phyloP scores from a whole-genome alignment of 2,113 vertebrate species.

The Miniopterus natalensis region DNA sequence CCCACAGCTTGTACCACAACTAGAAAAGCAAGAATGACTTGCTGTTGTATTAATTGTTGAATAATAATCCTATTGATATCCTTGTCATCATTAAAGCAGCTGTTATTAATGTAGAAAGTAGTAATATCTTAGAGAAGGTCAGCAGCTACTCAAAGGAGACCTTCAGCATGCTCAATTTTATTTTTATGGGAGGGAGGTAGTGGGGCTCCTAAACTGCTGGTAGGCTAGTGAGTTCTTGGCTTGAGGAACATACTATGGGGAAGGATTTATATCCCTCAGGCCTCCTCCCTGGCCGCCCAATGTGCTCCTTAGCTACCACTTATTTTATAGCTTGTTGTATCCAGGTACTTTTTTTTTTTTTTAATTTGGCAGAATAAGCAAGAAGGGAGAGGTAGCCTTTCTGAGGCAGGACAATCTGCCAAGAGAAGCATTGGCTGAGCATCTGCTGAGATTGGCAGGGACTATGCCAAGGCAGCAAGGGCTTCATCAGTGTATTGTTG shows the following conservation, averaged over 20 bases:
- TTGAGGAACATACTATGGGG: slow-evolving; percentile 14
- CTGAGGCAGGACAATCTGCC: slow-evolving; percentile 40
- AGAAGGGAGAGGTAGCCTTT: slow-evolving; percentile 22
- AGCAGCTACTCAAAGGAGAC: slow-evolving; percentile 65
- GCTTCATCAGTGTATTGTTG: background rate
- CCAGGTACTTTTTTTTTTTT: background rate
- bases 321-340: slow-evolving; percentile 56
- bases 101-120: slow-evolving; percentile 67
- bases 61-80: slow-evolving; percentile 55
- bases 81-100: slow-evolving; percentile 52
- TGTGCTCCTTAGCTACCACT: slow-evolving; percentile 31
- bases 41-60: slow-evolving; percentile 59
- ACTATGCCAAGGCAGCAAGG: background rate
- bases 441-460: slow-evolving; percentile 3
- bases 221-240: slow-evolving; percentile 16
- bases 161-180: slow-evolving; percentile 53
- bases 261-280: slow-evolving; percentile 35
- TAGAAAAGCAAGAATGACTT: slow-evolving; percentile 51
- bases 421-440: slow-evolving; percentile 36
- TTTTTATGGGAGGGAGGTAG: background rate
- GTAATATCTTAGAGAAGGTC: slow-evolving; percentile 60
- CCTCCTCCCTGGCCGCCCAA: background rate
- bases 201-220: background rate
- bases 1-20: background rate
- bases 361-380: slow-evolving; percentile 44